Evolutionary conservation across 2,797 vertebrate genomes (phyloP), one percentile per base, ranked within the genome.

Genomic region (Spheniscus humboldti): DNA sequence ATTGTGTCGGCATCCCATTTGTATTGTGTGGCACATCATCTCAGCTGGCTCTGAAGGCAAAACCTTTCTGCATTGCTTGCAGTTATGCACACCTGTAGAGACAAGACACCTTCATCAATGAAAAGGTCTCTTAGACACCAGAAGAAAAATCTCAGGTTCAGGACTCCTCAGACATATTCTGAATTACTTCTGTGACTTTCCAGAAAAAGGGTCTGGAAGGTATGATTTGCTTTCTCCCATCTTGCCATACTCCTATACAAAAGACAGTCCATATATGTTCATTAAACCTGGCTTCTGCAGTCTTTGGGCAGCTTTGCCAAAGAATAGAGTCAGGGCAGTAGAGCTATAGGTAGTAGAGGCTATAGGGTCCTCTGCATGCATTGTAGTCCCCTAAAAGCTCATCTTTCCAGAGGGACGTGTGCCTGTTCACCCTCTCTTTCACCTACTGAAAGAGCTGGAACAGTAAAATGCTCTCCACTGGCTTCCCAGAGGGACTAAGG

Each of bases 321-420:
- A 71, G 68, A 35, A 8, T 3, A 78, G 28, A 18, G 27, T 31
- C 43, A 33, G 47, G 33, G 20, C 37, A 91, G 30, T 69, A 69
- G 31, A 45, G 18, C 35, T 37, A 17, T 10, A 67, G 9, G 11
- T 12, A 31, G 31, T 6, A 67, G 45, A 92, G 57, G 27, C 24
- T 35, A 31, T 7, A 50, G n/a, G 6, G 18, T 8, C 24, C n/a
- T 57, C 77, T 91, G 43, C 39, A 74, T 18, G 18, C 56, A 9
- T 0, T 45, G 16, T 0, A 77, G 67, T 50, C 13, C 47, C 62
- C 63, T 68, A 41, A 90, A 67, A 91, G 10, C 16, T 48, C 37
- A 12, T 39, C 31, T 33, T 56, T 62, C 45, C 45, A 33, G 7
- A 22, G 11, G 14, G 0, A 0, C 1, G 0, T 13, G 13, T 35